Conservation (phyloP, 2,888 invertebrate genomes). For the Drosophila histrio region DNA sequence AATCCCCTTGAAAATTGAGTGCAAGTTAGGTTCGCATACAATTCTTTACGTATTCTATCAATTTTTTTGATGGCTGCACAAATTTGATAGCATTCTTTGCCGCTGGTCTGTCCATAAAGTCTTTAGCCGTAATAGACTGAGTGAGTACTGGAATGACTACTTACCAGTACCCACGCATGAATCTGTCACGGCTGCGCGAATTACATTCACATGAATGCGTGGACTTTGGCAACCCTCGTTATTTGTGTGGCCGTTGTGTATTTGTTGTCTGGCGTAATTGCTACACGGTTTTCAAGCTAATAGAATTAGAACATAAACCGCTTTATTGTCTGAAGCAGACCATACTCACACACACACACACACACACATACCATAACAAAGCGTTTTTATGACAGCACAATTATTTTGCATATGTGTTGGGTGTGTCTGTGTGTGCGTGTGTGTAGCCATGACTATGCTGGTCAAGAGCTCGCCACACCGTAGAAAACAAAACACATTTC, state of each 20-base stretch:
- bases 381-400: conserved; percentile 70
- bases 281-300: conserved; percentile 69
- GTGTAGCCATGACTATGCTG: conserved; percentile 22
- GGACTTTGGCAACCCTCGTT: conserved; percentile 14
- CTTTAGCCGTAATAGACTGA: conserved; percentile 10
- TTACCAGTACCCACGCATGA: conserved; percentile 12
- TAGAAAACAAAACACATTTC: conserved; percentile 44
- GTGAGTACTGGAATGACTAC: conserved; percentile 4
- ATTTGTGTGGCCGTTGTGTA: conserved; percentile 13
- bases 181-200: conserved; percentile 23
- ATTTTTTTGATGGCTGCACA: conserved; percentile 15
- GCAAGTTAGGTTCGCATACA: neutral
- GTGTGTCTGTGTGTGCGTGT: neutral
- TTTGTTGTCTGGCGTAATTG: conserved; percentile 61
- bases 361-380: conserved; percentile 48
- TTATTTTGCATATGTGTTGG: conserved; percentile 47
- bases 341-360: conserved; percentile 11
- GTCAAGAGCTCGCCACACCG: conserved; percentile 42
- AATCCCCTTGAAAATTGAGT: neutral
- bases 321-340: conserved; percentile 63
- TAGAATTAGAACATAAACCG: conserved; percentile 76
- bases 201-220: conserved; percentile 41
- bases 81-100: conserved; percentile 44
- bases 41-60: conserved; percentile 15
- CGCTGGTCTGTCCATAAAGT: conserved; percentile 30